A percentile compares a stretch with the other conserved stretches of the same genome.
phyloP scores from a whole-genome alignment of 2,797 vertebrate species.

The Spheniscus humboldti region DNA sequence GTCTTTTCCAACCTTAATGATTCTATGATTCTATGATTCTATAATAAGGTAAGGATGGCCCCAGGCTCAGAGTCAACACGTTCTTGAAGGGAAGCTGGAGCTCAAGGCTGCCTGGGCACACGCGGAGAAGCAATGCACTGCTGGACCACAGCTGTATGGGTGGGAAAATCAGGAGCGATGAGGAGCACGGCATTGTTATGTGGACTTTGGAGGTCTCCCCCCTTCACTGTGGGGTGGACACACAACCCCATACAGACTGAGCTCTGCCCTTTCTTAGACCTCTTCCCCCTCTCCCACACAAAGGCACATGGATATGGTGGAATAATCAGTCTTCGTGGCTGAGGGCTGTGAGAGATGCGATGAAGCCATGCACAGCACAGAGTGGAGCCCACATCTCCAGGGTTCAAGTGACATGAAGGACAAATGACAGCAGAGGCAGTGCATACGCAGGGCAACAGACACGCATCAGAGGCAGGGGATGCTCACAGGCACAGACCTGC shows the following conservation, averaged over 20 bases:
- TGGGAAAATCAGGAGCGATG: accelerated
- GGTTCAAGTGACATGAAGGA: background rate
- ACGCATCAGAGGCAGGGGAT: background rate
- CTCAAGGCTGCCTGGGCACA: background rate
- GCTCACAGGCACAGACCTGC: background rate
- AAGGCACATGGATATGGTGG: background rate
- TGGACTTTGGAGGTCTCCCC: background rate
- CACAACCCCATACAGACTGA: background rate
- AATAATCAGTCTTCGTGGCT: background rate
- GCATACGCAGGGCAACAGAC: background rate
- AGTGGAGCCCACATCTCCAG: background rate
- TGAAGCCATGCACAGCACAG: background rate
- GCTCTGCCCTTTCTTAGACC: background rate
- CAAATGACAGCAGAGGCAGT: background rate
- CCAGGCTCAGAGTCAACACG: background rate
- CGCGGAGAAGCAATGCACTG: accelerated
- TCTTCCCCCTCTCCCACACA: background rate
- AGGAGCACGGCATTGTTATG: background rate
- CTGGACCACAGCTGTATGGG: background rate
- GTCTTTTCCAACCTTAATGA: too few species aligned
- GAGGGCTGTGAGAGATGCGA: background rate
- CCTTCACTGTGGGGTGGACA: background rate
- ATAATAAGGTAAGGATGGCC: background rate
- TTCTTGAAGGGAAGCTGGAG: background rate
- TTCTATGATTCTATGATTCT: too few species aligned